phyloP scores from a whole-genome alignment of 2,113 vertebrate genomes.

The Microtus montanus region DNA sequence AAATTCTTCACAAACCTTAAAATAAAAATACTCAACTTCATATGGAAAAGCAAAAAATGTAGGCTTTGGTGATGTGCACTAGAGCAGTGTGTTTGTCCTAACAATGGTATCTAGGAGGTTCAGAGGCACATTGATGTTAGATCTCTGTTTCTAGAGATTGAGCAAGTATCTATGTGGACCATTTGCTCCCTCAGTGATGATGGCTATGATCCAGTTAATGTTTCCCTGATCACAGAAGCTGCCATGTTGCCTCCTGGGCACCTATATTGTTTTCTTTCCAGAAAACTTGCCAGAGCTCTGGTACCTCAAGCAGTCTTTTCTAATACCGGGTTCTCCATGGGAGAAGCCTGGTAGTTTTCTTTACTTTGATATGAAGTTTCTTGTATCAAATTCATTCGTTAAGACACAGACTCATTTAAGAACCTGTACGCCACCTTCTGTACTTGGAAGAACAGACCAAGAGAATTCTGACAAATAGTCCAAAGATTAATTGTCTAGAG shows the following conservation, averaged over 20 bases:
- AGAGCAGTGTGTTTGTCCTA: background rate
- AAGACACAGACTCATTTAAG: background rate
- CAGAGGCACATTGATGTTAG: background rate
- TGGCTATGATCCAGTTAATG: background rate
- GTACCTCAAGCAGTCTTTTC: background rate
- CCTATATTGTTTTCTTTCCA: background rate
- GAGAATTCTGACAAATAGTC: background rate
- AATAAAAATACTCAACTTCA: too few relatives aligned
- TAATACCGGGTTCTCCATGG: background rate
- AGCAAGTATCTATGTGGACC: background rate
- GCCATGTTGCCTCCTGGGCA: background rate
- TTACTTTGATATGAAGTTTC: background rate
- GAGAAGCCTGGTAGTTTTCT: background rate
- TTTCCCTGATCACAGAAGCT: background rate
- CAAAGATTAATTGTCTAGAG: background rate
- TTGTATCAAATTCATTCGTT: background rate
- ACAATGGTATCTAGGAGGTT: background rate
- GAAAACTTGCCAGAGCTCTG: background rate
- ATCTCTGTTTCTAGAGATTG: background rate
- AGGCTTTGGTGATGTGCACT: background rate
- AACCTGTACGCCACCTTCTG: background rate
- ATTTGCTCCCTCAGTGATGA: background rate
- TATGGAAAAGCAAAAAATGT: background rate
- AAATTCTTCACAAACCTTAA: too few relatives aligned
- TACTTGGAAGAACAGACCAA: slow-evolving; percentile 18